phyloP scores from a whole-genome alignment of 1,140 invertebrate species.

The Drosophila sp. region DNA sequence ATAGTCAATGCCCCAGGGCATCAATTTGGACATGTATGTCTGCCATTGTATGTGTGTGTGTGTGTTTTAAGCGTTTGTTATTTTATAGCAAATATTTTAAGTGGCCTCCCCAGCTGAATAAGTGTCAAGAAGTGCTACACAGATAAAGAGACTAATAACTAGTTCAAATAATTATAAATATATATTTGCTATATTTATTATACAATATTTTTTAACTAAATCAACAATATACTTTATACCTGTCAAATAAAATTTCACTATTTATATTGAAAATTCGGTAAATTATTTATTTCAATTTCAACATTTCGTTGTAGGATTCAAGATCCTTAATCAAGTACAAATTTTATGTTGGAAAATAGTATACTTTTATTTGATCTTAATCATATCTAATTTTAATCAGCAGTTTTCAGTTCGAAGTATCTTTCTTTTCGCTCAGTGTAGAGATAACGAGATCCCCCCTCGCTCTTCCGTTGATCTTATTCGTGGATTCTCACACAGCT shows the following conservation, averaged over 20 bases:
- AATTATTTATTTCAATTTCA: too few relatives aligned
- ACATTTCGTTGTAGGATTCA: too few relatives aligned
- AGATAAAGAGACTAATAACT: too few relatives aligned
- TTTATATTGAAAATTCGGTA: too few relatives aligned
- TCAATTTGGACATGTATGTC: constrained; percentile 79
- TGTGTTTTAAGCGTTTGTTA: constrained; percentile 43
- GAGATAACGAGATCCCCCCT: background rate
- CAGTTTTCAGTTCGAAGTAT: background rate
- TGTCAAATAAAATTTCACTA: too few relatives aligned
- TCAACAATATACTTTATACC: too few relatives aligned
- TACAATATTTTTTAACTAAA: too few relatives aligned
- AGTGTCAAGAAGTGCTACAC: constrained; percentile 40
- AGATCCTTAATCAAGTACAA: too few relatives aligned
- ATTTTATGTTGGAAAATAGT: too few relatives aligned
- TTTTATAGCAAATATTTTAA: constrained; percentile 70
- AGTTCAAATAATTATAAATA: background rate
- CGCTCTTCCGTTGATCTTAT: background rate
- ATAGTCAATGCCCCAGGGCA: constrained; percentile 75
- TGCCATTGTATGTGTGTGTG: constrained; percentile 17
- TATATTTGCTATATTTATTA: too few relatives aligned
- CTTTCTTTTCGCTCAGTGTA: background rate
- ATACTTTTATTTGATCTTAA: too few relatives aligned
- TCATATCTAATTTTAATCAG: too few relatives aligned
- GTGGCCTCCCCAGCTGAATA: constrained; percentile 57
- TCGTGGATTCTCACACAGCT: constrained; percentile 32